Evolutionary conservation across 2,888 invertebrate genomes (phyloP), one percentile per base, ranked within the genome.

Genomic region (Neria commutata): DNA sequence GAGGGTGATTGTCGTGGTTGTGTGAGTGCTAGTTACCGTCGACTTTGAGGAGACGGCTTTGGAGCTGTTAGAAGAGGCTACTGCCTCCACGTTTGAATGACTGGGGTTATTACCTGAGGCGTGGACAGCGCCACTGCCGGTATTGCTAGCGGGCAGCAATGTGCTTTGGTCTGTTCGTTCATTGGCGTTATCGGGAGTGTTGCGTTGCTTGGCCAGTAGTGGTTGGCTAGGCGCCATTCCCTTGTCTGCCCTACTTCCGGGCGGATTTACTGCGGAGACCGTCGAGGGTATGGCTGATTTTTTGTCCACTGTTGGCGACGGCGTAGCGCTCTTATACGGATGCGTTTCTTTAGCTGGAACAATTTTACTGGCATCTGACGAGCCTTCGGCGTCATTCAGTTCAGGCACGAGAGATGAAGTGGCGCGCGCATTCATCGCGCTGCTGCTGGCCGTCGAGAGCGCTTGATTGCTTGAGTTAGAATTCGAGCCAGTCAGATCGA

Each of bases 401-500:
- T 81, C 81, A 50, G 75, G 75, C 2, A 67, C 34, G 19, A 66
- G 19, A 25, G 64, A 67, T 33, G 69, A 67, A 25, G 68, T 69
- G 40, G 66, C 66, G 11, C 71, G 62, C 23, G 63, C 68, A 23
- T 72, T 52, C 63, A 56, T 59, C 60, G 19, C 64, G 46, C 71
- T 65, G 24, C 69, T 77, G 60, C 77, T 75, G 21, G 73, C 67
- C 5, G 68, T 73, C 10, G 78, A 77, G 21, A 75, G 71, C 0
- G 78, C 73, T 62, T 74, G 76, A 51, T 77, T 76, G 65, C 79
- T 79, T 1, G 79, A 80, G 57, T 80, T 79, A n/a, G 79, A 79
- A 58, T 79, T 79, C 25, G 80, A 79, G 23, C 79, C 78, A 2
- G 80, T 81, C 40, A 81, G 63, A 66, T 81, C 81, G n/a, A 81